phyloP scores from a whole-genome alignment of 2,113 vertebrate species.

The Cromileptes altivelis region DNA sequence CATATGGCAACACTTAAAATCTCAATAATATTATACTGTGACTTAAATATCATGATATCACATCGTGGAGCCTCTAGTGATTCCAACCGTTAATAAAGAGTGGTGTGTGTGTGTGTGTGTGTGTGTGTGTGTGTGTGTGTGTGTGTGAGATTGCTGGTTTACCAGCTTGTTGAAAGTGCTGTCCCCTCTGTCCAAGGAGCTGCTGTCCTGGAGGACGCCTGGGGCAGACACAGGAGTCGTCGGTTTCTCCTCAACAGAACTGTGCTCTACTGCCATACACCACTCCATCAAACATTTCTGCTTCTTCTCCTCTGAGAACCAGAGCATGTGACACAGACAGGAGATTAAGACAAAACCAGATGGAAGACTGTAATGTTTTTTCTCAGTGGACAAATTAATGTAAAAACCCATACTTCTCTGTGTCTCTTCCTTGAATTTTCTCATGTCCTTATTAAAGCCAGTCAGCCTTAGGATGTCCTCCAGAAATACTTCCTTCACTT shows the following conservation, averaged over 20 bases:
- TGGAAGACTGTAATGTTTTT: not conserved
- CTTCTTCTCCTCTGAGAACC: constrained; percentile 87
- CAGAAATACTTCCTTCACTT: constrained; percentile 94
- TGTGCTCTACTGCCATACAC: constrained; percentile 85
- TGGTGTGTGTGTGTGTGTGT: not conserved
- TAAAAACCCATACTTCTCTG: constrained; percentile 85
- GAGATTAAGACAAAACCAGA: not conserved
- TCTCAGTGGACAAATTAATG: not conserved
- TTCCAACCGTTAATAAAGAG: too few relatives aligned
- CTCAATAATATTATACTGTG: too few relatives aligned
- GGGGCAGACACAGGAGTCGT: constrained; percentile 60
- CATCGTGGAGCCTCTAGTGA: too few relatives aligned
- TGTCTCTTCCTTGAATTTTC: constrained; percentile 90
- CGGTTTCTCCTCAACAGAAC: constrained; percentile 69
- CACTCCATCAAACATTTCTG: constrained; percentile 89
- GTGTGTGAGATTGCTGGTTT: constrained; percentile 45
- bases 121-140: not conserved
- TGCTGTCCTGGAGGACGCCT: constrained; percentile 77
- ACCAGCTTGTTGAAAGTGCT: constrained; percentile 86
- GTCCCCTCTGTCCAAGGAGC: constrained; percentile 81
- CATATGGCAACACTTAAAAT: too few relatives aligned
- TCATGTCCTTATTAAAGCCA: constrained; percentile 89
- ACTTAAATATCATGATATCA: too few relatives aligned
- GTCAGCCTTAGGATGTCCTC: constrained; percentile 94
- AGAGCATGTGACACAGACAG: not conserved